Evolutionary conservation across 2,113 vertebrate genomes (phyloP), one percentile per base, ranked within the genome.

Genomic region (Egretta garzetta): DNA sequence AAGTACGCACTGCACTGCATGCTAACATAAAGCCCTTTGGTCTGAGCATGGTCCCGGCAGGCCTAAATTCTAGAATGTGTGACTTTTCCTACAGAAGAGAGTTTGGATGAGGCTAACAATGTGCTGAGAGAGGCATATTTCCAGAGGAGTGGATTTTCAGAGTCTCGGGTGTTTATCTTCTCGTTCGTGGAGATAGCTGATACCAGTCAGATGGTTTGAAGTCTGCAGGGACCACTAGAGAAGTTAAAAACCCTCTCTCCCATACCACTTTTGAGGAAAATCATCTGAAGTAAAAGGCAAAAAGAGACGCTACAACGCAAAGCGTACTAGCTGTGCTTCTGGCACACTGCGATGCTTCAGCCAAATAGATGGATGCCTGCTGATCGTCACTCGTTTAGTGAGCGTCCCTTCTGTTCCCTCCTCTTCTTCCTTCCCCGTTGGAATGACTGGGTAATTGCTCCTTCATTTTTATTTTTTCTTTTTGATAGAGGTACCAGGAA

Each of bases 391-490:
- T 82, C 35, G 30, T 53, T 74, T 22, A 72, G 12, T 75, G 26
- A 70, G 32, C 12, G 41, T 32, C 91, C 17, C 4, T 9, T 47
- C 64, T 59, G 22, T 39, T 73, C 10, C 58, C 30, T 73, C 19
- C 8, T 23, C 10, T 43, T 49, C 32, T 64, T 86, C 43, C 19
- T 53, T 80, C 19, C 6, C 19, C 0, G 0, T 37, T 49, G 37
- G 45, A 89, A 37, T 39, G 10, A 52, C 7, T 77, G 15, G 32
- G 28, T 32, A 80, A 60, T 62, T 52, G 20, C 15, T 20, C 32
- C 22, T 62, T 82, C 2, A 64, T 23, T 72, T 89, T 90, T 60
- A 17, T 70, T 52, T 84, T 86, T 66, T 2, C 1, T 74, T 55
- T 94, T 84, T 43, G 20, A 39, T 56, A 33, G 53, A 79, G 13